A percentile compares a stretch with the other conserved stretches of the same genome.
Conservation (phyloP, 1,140 invertebrate genomes). For the Anoplophora glabripennis region DNA sequence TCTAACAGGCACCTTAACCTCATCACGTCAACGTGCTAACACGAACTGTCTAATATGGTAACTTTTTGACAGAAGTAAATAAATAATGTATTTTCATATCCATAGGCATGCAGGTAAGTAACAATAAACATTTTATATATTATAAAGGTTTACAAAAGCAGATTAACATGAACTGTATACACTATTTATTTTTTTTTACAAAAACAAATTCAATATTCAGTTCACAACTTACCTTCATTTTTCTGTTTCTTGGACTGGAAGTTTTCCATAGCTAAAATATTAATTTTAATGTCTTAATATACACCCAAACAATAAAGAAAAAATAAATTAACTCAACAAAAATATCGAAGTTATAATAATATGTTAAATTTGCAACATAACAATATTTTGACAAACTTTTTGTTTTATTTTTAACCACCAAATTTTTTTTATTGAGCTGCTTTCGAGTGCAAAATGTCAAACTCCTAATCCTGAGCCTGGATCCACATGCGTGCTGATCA, state of each 20-base stretch:
- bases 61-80: too few relatives aligned
- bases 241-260: conserved; percentile 36
- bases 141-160: too few relatives aligned
- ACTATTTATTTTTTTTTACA: background rate
- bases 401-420: background rate
- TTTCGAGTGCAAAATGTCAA: too few relatives aligned
- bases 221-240: conserved; percentile 31
- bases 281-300: background rate
- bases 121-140: too few relatives aligned
- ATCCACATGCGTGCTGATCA: too few relatives aligned
- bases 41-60: background rate
- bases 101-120: too few relatives aligned
- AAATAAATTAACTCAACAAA: too few relatives aligned
- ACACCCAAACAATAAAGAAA: background rate
- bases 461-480: too few relatives aligned
- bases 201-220: background rate
- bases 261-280: conserved; percentile 27
- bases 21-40: too few relatives aligned
- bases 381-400: background rate
- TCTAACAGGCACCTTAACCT: background rate
- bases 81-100: too few relatives aligned
- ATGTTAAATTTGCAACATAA: too few relatives aligned
- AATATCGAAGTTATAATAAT: too few relatives aligned
- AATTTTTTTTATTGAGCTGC: background rate
- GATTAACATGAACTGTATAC: background rate